Evolutionary conservation across 2,113 vertebrate species (phyloP).

Genomic region (Alethe diademata): DNA sequence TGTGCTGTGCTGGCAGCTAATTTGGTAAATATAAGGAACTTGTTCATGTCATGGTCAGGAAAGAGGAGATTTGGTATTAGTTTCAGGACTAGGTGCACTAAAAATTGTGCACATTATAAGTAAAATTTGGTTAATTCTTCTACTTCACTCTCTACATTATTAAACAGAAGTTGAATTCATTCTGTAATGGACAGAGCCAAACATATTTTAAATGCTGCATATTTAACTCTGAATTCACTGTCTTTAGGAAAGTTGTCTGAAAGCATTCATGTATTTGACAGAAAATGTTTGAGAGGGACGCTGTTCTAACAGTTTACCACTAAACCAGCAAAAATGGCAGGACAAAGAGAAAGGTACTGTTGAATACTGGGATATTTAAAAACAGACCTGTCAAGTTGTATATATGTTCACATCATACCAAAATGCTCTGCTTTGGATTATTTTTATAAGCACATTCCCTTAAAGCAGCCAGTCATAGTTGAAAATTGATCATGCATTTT

Average conservation of each 20-base stretch:
- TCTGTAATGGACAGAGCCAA: background rate
- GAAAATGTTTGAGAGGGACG: background rate
- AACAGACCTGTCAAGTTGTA: constrained; percentile 20
- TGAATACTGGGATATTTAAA: constrained; percentile 19
- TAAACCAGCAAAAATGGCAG: background rate
- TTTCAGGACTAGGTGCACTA: background rate
- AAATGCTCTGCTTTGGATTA: constrained; percentile 47
- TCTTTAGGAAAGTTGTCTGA: constrained; percentile 9
- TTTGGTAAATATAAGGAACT: background rate
- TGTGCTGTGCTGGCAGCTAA: background rate
- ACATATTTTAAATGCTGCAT: background rate
- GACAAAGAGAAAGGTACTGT: background rate
- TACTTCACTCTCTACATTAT: background rate
- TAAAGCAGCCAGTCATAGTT: background rate
- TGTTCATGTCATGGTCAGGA: background rate
- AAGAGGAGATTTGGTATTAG: background rate
- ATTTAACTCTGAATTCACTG: background rate
- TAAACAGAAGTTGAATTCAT: background rate
- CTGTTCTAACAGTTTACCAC: background rate
- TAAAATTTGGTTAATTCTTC: background rate
- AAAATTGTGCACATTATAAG: background rate
- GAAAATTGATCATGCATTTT: background rate
- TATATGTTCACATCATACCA: background rate
- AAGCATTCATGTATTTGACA: constrained; percentile 18
- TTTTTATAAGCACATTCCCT: constrained; percentile 37